Evolutionary conservation across 1,140 invertebrate genomes (phyloP).

Genomic region (Yoshiicerus persimilis): DNA sequence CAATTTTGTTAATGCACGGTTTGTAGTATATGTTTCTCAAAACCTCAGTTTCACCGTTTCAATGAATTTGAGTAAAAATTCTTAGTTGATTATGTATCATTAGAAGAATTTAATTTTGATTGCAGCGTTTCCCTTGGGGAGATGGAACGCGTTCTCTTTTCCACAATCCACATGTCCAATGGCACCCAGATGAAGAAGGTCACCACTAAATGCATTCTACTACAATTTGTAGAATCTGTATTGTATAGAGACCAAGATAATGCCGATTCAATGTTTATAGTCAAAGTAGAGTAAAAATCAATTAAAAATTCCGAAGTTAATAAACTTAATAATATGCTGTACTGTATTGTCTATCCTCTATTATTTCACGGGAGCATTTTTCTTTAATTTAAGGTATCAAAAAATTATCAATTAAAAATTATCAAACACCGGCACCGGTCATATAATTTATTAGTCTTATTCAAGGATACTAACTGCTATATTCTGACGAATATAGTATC

Average conservation of each 20-base stretch:
- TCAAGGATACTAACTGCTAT: no score
- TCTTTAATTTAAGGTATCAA: no score
- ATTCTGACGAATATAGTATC: no score
- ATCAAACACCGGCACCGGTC: no score
- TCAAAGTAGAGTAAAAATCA: neutral
- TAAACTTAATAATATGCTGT: neutral
- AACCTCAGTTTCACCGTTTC: neutral
- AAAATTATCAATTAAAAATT: no score
- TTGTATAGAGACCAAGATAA: neutral
- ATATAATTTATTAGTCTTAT: no score
- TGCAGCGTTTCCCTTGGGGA: constrained; percentile 11
- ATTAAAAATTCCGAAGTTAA: neutral
- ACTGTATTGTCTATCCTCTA: no score
- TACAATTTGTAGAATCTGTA: neutral
- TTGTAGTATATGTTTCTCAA: neutral
- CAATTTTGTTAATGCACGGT: neutral
- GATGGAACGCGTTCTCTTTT: neutral
- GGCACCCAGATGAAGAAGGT: neutral
- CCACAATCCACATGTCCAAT: neutral
- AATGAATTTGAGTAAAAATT: neutral
- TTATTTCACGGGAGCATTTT: no score
- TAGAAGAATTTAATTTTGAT: neutral
- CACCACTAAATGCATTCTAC: neutral
- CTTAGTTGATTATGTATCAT: neutral
- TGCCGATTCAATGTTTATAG: neutral